Conservation (phyloP, 2,797 vertebrate species). For the Tokudaia muenninki region DNA sequence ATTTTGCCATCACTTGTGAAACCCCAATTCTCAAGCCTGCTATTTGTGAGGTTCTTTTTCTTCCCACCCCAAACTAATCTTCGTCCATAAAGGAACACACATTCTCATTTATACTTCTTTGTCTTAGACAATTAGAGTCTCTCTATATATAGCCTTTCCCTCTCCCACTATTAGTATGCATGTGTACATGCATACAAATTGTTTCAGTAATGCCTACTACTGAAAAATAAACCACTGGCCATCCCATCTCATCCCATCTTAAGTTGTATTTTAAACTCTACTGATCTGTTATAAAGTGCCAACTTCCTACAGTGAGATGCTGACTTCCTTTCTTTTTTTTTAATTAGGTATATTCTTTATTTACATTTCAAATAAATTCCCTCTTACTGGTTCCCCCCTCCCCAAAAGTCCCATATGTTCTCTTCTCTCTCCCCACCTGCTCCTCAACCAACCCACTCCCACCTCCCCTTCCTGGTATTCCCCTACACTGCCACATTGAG, state of each 20-base stretch:
- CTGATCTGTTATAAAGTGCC: neutral
- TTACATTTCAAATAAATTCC: no score
- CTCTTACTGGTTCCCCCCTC: no score
- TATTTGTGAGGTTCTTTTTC: neutral
- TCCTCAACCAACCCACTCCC: no score
- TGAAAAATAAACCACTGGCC: constrained; percentile 14
- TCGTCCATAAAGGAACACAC: neutral
- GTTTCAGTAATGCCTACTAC: constrained; percentile 85
- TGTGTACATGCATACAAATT: neutral
- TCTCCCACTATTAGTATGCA: neutral
- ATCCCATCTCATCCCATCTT: neutral
- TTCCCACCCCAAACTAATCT: neutral
- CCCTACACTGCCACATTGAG: no score
- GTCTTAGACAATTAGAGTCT: neutral
- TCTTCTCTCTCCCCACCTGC: no score
- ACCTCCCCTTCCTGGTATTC: no score
- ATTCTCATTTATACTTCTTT: neutral
- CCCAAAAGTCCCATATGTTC: no score
- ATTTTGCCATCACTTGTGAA: neutral
- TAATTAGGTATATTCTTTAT: no score
- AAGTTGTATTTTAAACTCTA: neutral
- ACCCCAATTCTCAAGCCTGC: neutral
- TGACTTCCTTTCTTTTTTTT: neutral
- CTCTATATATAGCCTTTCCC: neutral
- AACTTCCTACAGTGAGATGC: neutral